A percentile compares a stretch with the other conserved stretches of the same genome.
Conservation (phyloP, 2,797 vertebrate species). For the Toxotes lorentzi region DNA sequence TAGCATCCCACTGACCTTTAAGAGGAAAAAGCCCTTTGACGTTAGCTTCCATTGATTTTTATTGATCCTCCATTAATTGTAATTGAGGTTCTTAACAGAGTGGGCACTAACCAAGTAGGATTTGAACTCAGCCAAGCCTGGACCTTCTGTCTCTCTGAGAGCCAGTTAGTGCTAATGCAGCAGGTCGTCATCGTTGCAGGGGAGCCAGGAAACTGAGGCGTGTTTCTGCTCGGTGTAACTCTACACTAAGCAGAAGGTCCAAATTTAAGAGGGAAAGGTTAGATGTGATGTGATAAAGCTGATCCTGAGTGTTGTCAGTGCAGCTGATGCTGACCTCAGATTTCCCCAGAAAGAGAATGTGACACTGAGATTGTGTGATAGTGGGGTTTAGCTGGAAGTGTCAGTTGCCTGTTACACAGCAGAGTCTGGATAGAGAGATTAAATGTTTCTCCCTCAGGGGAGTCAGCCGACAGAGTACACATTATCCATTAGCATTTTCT, state of each 20-base stretch:
- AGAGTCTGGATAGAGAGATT: conserved; percentile 9
- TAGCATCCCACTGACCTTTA: conserved; percentile 56
- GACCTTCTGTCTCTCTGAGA: conserved; percentile 32
- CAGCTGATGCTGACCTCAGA: conserved; percentile 51
- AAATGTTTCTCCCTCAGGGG: conserved; percentile 21
- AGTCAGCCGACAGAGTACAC: background rate
- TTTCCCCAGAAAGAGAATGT: conserved; percentile 31
- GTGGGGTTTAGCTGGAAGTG: conserved; percentile 22
- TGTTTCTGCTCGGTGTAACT: conserved; percentile 50
- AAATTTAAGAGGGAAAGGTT: conserved; percentile 59
- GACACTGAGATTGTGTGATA: conserved; percentile 46
- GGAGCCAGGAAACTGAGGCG: conserved; percentile 11
- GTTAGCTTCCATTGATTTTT: conserved; percentile 63
- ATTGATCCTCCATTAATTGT: conserved; percentile 69
- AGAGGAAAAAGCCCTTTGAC: conserved; percentile 34
- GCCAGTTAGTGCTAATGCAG: conserved; percentile 34
- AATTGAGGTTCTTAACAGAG: conserved; percentile 51
- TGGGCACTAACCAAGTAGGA: conserved; percentile 39
- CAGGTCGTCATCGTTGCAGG: conserved; percentile 34
- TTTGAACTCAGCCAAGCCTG: conserved; percentile 57
- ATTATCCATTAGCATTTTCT: background rate
- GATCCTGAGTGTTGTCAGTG: conserved; percentile 42
- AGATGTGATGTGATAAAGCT: conserved; percentile 52
- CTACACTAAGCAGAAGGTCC: conserved; percentile 40
- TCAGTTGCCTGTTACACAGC: conserved; percentile 13